These are phyloP conservation scores for Trichonephila clavata DNA, from an alignment of 1,140 invertebrate genomes.

Conservation along the genomic window DNA sequence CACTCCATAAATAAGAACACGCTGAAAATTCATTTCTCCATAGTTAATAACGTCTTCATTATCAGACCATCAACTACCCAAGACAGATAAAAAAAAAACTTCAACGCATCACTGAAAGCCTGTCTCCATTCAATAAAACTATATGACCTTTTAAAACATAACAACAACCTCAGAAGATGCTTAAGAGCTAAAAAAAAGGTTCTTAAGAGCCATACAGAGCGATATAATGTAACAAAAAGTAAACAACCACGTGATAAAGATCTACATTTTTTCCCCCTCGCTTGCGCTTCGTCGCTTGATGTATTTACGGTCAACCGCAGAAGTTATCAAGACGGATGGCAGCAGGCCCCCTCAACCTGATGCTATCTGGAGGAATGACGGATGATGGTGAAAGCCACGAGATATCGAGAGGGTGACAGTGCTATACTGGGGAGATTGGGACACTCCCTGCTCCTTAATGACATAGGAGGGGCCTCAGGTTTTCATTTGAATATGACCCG, in stretches of 20 bases:
- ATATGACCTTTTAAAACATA: slow-evolving; percentile 13
- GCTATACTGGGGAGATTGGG: not conserved
- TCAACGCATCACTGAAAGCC: not conserved
- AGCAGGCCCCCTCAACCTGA: not conserved
- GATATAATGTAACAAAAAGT: slow-evolving; percentile 23
- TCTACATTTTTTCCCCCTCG: not conserved
- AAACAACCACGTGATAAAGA: slow-evolving; percentile 5
- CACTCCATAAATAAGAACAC: too few species aligned
- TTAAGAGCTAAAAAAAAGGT: not conserved
- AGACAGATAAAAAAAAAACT: too few species aligned
- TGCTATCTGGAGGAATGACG: not conserved
- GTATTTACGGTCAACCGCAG: slow-evolving; percentile 38
- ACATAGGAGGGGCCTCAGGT: slow-evolving; percentile 8
- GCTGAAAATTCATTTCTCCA: too few species aligned
- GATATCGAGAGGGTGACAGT: not conserved
- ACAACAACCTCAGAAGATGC: not conserved
- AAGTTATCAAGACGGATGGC: not conserved
- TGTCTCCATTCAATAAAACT: slow-evolving; percentile 14
- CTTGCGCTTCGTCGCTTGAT: not conserved
- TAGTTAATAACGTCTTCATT: not conserved
- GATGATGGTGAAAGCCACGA: not conserved
- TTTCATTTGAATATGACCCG: slow-evolving; percentile 16
- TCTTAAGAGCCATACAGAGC: not conserved
- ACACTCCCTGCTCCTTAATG: slow-evolving; percentile 24
- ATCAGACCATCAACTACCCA: not conserved